Evolutionary conservation across 2,888 invertebrate genomes (phyloP).

Genomic region (Cephus pygmeus): DNA sequence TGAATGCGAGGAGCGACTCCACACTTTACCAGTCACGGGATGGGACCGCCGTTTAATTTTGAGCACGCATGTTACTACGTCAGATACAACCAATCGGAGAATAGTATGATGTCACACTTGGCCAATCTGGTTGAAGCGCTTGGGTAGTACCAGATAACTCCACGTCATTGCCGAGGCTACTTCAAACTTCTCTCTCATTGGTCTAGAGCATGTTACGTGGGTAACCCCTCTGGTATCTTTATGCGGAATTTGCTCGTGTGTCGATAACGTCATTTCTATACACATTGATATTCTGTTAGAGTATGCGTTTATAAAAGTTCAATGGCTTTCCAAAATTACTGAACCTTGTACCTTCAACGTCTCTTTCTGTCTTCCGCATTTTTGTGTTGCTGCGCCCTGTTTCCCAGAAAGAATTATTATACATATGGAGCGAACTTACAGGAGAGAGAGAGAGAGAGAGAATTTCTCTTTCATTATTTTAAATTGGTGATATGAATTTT

Average conservation of each 20-base stretch:
- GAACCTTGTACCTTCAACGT: background rate
- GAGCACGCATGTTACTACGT: constrained; percentile 17
- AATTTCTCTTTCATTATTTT: background rate
- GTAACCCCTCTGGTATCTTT: background rate
- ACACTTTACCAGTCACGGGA: constrained; percentile 36
- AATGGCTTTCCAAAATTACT: background rate
- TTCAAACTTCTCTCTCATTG: constrained; percentile 4
- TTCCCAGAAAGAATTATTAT: background rate
- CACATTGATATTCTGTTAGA: background rate
- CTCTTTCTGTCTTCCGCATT: background rate
- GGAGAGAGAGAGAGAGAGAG: background rate
- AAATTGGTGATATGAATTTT: background rate
- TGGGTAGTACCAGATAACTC: background rate
- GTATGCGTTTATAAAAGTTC: background rate
- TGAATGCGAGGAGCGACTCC: constrained; percentile 23
- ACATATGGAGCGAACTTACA: background rate
- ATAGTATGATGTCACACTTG: constrained; percentile 27
- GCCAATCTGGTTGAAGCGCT: constrained; percentile 37
- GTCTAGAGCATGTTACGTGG: background rate
- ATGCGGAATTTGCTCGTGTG: background rate
- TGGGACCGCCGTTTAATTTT: constrained; percentile 16
- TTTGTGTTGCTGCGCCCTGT: background rate
- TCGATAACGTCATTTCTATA: background rate
- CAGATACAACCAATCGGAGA: constrained; percentile 38
- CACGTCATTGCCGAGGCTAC: constrained; percentile 13